These are phyloP conservation scores for Sebastes fasciatus DNA, from an alignment of 2,113 vertebrate genomes.

Conservation along the genomic window DNA sequence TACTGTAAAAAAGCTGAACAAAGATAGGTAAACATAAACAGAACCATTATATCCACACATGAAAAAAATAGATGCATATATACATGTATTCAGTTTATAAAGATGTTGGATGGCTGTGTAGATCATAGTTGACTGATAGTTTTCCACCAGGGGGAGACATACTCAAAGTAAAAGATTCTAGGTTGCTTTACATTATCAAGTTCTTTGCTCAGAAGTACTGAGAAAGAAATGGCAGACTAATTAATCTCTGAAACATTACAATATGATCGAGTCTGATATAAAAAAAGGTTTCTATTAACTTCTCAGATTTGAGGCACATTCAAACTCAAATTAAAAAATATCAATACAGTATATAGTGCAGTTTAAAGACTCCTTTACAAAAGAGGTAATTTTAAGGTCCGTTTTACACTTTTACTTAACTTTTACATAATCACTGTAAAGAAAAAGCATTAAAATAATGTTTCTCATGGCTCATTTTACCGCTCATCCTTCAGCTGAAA, in stretches of 20 bases:
- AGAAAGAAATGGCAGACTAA: neutral
- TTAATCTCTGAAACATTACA: neutral
- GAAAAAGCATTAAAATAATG: neutral
- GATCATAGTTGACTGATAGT: neutral
- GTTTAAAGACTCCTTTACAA: too few relatives aligned
- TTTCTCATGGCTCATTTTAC: neutral
- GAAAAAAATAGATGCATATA: neutral
- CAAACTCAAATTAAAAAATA: neutral
- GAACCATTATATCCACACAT: neutral
- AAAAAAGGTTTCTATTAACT: neutral
- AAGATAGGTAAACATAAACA: neutral
- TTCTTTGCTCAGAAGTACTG: neutral
- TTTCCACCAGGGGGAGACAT: constrained; percentile 62
- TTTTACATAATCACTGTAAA: neutral
- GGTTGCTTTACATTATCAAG: neutral
- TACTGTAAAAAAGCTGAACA: neutral
- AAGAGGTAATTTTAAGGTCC: too few relatives aligned
- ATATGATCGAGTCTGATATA: neutral
- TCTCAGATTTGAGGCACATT: neutral
- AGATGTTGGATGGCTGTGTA: neutral
- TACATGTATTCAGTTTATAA: neutral
- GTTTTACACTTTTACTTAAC: neutral
- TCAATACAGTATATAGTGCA: too few relatives aligned
- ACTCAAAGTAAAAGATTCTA: neutral
- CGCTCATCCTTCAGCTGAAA: neutral